These are phyloP conservation scores for Lamellibrachia luymesi DNA, from an alignment of 1,140 invertebrate species.

Conservation along the genomic window DNA sequence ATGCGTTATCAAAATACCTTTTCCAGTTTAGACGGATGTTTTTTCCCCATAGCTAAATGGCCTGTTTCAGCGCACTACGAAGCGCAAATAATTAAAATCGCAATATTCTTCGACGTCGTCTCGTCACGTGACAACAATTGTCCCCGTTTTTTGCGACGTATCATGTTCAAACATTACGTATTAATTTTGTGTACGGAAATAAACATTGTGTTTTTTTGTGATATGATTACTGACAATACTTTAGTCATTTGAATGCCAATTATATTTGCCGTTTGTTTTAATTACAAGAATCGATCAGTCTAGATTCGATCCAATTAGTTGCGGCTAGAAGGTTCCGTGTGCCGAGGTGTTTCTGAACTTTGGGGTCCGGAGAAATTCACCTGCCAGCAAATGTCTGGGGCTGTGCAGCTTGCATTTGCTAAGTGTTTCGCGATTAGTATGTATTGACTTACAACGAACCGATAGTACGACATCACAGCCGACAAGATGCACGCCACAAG, in stretches of 20 bases:
- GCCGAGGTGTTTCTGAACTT: not conserved
- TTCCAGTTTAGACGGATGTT: not conserved
- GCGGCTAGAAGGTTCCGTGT: not conserved
- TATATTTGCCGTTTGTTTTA: not conserved
- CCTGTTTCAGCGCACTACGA: not conserved
- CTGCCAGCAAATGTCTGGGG: too few relatives aligned
- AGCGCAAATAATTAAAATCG: not conserved
- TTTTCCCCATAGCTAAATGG: not conserved
- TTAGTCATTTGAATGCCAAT: too few relatives aligned
- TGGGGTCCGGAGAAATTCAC: too few relatives aligned
- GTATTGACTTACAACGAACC: not conserved
- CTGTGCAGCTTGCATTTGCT: not conserved
- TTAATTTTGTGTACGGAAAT: not conserved
- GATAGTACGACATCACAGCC: too few relatives aligned
- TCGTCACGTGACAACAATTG: not conserved
- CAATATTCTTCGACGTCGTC: too few relatives aligned
- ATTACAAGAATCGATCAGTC: not conserved
- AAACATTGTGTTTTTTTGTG: not conserved
- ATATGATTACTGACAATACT: not conserved
- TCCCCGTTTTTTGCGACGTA: not conserved
- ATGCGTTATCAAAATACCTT: not conserved
- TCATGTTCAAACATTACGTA: not conserved
- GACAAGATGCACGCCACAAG: too few relatives aligned
- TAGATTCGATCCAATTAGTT: not conserved
- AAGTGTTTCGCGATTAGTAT: not conserved